phyloP scores from a whole-genome alignment of 2,113 vertebrate species.

The Macheiramphus alcinus region DNA sequence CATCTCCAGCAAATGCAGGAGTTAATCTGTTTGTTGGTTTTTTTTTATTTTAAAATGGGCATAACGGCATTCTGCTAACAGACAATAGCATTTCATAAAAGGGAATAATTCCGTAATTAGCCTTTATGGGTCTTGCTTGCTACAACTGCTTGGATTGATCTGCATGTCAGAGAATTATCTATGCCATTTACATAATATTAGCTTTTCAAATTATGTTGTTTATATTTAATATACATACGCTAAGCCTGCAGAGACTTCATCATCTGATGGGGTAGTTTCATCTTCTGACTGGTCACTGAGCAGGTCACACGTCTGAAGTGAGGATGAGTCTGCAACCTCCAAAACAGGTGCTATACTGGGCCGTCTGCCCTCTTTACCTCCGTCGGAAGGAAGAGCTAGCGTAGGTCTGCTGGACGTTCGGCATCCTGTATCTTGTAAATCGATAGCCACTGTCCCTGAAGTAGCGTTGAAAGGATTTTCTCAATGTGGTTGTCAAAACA shows the following conservation, averaged over 20 bases:
- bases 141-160: background rate
- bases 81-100: background rate
- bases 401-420: constrained; percentile 62
- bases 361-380: constrained; percentile 65
- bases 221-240: constrained; percentile 65
- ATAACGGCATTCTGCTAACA: background rate
- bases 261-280: constrained; percentile 73
- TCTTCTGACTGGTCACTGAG: constrained; percentile 83
- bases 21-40: background rate
- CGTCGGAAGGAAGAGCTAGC: constrained; percentile 72
- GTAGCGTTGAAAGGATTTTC: background rate
- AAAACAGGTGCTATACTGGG: constrained; percentile 80
- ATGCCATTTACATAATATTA: background rate
- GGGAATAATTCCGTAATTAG: background rate
- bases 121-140: background rate
- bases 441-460: constrained; percentile 81
- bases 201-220: background rate
- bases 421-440: constrained; percentile 79
- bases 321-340: constrained; percentile 78
- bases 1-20: background rate
- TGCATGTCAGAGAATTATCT: background rate
- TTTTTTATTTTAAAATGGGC: background rate
- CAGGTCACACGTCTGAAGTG: constrained; percentile 77
- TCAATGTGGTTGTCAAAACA: background rate
- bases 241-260: constrained; percentile 70